Base-by-base conservation (phyloP, 2,888 invertebrate genomes). In the Polyommatus icarus region DNA sequence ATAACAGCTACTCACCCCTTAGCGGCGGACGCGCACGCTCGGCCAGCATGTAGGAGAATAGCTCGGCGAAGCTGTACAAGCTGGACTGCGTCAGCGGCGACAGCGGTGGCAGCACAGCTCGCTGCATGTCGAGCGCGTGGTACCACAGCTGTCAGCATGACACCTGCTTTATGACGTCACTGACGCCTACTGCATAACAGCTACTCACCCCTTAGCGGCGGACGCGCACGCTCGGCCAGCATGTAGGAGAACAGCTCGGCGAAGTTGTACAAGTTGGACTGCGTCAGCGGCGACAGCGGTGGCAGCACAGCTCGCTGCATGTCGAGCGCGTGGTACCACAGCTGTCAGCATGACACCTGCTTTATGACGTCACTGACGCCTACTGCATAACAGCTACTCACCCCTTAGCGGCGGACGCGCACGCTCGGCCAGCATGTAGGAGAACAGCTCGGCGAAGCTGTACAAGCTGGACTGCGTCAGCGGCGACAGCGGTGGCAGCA, bases 221-320 rank as follows among this genome's bases (percentile, higher is more conserved):
- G 96, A 75, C 96, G 95, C 46, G 96, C 8, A 40, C 97, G 95
- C 89, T 98, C 98, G 46, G 97, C 97, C 89, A 98, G 96, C 98
- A 99, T 98, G 90, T 98, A 99, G 79, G 97, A 97, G 90, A 98
- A 98, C 54, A 99, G 46, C 10, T 46, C 40, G 3, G 98, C 98
- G 91, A 99, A 99, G 83, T 98, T 98, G 87, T 98, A 96, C 80
- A 99, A 95, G 81, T 98, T 98, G 87, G 98, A 98, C 89, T 99
- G 98, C 15, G 99, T 99, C 96, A 99, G 97, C 40, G 98, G 98
- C 88, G 98, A 98, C 76, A 99, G 95, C 29, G 99, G 98, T 83
- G 98, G 98, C 82, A 99, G 95, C 93, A 98, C 98, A 81, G 96
- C 96, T 88, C 98, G 98, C 90, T 99, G 99, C 98, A 99, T 98